Evolutionary conservation across 2,888 invertebrate species (phyloP).

Genomic region (Caenorhabditis sp.): DNA sequence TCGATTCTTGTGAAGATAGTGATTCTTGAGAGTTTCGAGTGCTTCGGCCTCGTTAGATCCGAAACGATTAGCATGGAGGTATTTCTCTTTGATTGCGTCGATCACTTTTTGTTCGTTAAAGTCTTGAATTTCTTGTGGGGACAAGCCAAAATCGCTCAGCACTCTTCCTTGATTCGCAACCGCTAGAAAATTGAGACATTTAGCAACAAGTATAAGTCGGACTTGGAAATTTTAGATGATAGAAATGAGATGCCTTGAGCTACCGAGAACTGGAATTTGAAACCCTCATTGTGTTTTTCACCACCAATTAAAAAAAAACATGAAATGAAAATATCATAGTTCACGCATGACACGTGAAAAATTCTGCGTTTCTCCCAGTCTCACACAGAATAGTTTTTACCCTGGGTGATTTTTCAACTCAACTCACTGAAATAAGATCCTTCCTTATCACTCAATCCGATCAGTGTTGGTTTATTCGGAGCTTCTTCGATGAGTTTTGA

Average conservation of each 20-base stretch:
- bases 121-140: constrained; percentile 10
- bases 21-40: constrained; percentile 16
- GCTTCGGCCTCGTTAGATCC: constrained; percentile 25
- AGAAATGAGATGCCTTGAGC: too few relatives aligned
- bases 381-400: constrained; percentile 1
- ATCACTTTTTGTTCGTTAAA: constrained; percentile 22
- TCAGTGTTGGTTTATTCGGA: constrained; percentile 52
- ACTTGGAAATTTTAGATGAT: background rate
- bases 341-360: too few relatives aligned
- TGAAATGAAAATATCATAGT: too few relatives aligned
- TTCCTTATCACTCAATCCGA: constrained; percentile 57
- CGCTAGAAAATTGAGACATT: constrained; percentile 26
- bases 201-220: too few relatives aligned
- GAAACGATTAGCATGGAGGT: constrained; percentile 25
- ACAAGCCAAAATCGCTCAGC: constrained; percentile 23
- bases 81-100: constrained; percentile 24
- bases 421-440: constrained; percentile 45
- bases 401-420: too few relatives aligned
- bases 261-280: too few relatives aligned
- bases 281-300: too few relatives aligned
- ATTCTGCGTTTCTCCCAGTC: background rate
- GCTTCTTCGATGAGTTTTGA: constrained; percentile 37
- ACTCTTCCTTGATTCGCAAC: constrained; percentile 29
- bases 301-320: too few relatives aligned
- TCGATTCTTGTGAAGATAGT: constrained; percentile 13